These are phyloP conservation scores for Eretmochelys imbricata DNA, from an alignment of 2,113 vertebrate species.

Conservation along the genomic window DNA sequence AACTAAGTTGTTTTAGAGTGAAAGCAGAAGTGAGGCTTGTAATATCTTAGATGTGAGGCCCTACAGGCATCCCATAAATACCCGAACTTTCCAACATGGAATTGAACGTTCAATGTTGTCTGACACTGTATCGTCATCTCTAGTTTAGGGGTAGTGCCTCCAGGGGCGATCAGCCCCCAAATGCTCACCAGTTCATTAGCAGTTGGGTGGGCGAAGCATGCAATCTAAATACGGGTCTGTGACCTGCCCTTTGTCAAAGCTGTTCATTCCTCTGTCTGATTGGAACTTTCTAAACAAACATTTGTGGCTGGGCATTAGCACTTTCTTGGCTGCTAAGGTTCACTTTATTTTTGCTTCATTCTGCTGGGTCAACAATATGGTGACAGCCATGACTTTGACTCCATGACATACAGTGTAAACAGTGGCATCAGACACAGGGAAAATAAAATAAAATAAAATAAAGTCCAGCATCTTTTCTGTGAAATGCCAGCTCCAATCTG, in stretches of 20 bases:
- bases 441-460: slow-evolving; percentile 16
- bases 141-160: neutral
- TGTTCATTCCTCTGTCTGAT: rapidly evolving
- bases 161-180: neutral
- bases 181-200: neutral
- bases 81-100: neutral
- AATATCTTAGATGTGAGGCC: neutral
- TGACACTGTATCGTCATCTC: neutral
- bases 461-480: slow-evolving; percentile 21
- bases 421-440: neutral
- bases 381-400: slow-evolving; percentile 12
- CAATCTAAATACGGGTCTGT: neutral
- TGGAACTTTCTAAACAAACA: slow-evolving; percentile 5
- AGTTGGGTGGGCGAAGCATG: neutral
- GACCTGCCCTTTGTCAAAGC: neutral
- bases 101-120: neutral
- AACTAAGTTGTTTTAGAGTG: rapidly evolving
- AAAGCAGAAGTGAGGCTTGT: neutral
- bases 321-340: neutral
- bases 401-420: slow-evolving; percentile 31
- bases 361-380: neutral
- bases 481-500: slow-evolving; percentile 59
- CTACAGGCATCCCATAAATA: neutral
- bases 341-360: neutral
- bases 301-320: neutral